A percentile compares a stretch with the other conserved stretches of the same genome.
Evolutionary conservation across 2,113 vertebrate genomes (phyloP).

Genomic region (Brachypteracias leptosomus): DNA sequence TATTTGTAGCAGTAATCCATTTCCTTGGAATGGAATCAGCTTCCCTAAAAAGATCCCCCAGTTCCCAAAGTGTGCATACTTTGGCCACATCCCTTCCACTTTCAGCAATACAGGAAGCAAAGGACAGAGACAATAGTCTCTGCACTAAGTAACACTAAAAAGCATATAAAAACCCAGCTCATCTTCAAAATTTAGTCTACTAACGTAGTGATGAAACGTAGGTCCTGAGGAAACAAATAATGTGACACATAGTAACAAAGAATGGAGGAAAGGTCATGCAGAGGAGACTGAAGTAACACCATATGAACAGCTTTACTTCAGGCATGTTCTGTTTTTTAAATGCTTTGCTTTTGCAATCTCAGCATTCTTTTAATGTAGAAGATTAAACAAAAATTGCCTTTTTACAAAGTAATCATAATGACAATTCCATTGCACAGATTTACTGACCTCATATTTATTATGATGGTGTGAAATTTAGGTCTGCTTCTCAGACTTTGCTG

Average conservation of each 20-base stretch:
- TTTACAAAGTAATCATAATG: neutral
- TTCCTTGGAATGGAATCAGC: neutral
- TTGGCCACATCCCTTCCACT: neutral
- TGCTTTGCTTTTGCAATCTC: constrained; percentile 14
- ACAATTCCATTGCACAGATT: neutral
- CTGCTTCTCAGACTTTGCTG: neutral
- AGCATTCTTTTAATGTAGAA: constrained; percentile 39
- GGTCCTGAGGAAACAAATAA: neutral
- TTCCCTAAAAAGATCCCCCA: neutral
- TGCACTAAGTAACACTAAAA: neutral
- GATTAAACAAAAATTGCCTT: constrained; percentile 1
- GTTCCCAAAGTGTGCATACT: neutral
- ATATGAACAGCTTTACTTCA: constrained; percentile 3
- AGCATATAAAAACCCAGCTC: neutral
- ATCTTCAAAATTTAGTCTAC: neutral
- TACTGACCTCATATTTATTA: neutral
- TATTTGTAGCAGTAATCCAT: neutral
- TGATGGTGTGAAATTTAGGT: neutral
- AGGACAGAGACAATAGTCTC: neutral
- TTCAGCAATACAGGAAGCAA: neutral
- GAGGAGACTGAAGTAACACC: neutral
- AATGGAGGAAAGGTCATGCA: neutral
- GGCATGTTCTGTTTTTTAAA: constrained; percentile 32
- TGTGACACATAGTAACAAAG: neutral
- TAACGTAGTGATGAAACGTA: neutral